A percentile compares a stretch with the other conserved stretches of the same genome.
Conservation (phyloP, 2,113 vertebrate species). For the Barnardius zonarius region DNA sequence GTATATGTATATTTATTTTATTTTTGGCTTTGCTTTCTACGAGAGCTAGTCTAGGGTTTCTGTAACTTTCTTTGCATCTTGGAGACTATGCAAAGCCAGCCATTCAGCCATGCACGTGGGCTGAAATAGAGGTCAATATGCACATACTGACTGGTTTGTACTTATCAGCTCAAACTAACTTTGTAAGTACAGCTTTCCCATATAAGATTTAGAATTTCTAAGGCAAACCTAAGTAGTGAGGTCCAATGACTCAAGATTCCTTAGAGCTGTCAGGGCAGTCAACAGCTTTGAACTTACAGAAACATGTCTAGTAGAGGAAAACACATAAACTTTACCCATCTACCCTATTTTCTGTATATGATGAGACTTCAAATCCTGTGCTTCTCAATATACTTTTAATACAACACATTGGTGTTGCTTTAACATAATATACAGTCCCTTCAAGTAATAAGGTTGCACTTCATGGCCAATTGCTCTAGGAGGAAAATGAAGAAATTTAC, state of each 20-base stretch:
- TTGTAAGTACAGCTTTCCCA: fast-evolving
- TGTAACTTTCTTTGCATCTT: not conserved
- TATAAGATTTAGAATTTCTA: not conserved
- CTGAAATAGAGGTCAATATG: not conserved
- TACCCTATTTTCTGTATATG: not conserved
- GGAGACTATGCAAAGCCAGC: not conserved
- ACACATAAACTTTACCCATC: not conserved
- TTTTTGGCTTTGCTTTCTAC: not conserved
- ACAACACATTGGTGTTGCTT: not conserved
- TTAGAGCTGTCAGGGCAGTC: not conserved
- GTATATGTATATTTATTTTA: not conserved
- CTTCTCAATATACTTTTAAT: not conserved
- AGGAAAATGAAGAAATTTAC: not conserved
- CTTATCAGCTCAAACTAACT: not conserved
- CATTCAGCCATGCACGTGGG: fast-evolving
- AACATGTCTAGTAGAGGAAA: not conserved
- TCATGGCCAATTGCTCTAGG: not conserved
- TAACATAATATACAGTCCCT: not conserved
- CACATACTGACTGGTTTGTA: not conserved
- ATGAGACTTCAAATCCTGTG: not conserved
- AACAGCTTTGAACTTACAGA: not conserved
- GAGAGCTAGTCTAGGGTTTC: not conserved
- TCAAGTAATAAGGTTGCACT: not conserved
- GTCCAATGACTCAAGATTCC: not conserved
- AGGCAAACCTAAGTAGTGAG: not conserved